Conservation (phyloP, 2,888 invertebrate genomes). For the Drosophila phalerata region DNA sequence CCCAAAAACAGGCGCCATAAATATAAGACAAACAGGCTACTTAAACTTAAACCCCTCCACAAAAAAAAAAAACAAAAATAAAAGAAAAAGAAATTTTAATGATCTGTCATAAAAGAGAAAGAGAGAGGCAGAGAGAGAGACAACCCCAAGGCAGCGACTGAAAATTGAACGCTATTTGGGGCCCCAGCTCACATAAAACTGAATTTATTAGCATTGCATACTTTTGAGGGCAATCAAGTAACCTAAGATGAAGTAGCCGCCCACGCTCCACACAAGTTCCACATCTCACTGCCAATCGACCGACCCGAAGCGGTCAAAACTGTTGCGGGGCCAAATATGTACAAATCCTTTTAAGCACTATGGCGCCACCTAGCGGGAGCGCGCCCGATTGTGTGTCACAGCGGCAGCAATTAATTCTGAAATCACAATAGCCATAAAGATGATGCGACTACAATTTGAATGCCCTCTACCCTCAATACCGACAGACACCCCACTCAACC, state of each 20-base stretch:
- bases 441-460: slow-evolving; percentile 80
- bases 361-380: slow-evolving; percentile 65
- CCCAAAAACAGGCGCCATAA: slow-evolving; percentile 67
- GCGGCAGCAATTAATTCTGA: slow-evolving; percentile 77
- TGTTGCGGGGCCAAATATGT: slow-evolving; percentile 51
- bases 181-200: slow-evolving; percentile 62
- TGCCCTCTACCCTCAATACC: slow-evolving; percentile 39
- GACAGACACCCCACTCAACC: slow-evolving; percentile 10
- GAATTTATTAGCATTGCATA: slow-evolving; percentile 80
- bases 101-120: slow-evolving; percentile 75
- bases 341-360: slow-evolving; percentile 76
- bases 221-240: slow-evolving; percentile 76
- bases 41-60: slow-evolving; percentile 58
- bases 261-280: neutral
- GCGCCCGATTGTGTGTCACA: slow-evolving; percentile 43
- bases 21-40: slow-evolving; percentile 77
- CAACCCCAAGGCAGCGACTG: slow-evolving; percentile 23
- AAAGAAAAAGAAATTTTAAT: slow-evolving; percentile 66
- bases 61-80: slow-evolving; percentile 16
- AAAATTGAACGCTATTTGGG: slow-evolving; percentile 45
- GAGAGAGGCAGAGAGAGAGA: neutral
- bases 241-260: slow-evolving; percentile 50
- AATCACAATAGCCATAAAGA: slow-evolving; percentile 81
- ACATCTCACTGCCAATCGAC: neutral
- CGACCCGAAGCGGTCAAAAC: slow-evolving; percentile 35